Evolutionary conservation across 2,113 vertebrate genomes (phyloP).

Genomic region (Crotalus helleri): DNA sequence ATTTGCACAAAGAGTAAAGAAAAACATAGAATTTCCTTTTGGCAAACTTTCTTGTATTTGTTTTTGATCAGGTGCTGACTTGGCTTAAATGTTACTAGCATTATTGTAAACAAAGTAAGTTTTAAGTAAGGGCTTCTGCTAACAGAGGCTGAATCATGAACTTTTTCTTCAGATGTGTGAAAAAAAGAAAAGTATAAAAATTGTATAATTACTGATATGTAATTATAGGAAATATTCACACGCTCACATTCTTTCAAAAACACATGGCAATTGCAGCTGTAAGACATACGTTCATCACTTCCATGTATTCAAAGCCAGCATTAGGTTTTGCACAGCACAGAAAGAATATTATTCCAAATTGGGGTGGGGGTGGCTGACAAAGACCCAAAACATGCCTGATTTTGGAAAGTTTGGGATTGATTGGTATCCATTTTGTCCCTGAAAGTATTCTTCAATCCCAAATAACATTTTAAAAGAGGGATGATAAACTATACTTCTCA

Average conservation of each 20-base stretch:
- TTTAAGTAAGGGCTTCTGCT: background rate
- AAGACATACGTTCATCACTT: background rate
- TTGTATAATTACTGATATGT: background rate
- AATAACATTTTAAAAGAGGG: background rate
- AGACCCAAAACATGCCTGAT: background rate
- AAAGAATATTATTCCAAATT: background rate
- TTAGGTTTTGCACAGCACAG: background rate
- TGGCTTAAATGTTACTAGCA: background rate
- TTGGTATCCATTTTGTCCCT: background rate
- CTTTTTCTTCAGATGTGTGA: background rate
- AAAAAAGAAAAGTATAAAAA: background rate
- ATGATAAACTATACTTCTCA: background rate
- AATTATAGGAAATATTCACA: background rate
- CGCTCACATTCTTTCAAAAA: background rate
- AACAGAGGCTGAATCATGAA: background rate
- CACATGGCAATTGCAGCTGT: background rate
- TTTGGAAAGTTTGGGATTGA: background rate
- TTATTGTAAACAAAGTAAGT: conserved; percentile 7
- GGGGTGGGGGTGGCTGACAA: too few relatives aligned
- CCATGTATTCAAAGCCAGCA: background rate
- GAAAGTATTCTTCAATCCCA: background rate
- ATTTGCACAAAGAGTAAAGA: conserved; percentile 15
- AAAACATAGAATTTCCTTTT: conserved; percentile 23
- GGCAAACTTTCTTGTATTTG: conserved; percentile 35
- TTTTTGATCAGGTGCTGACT: background rate